Evolutionary conservation across 2,113 vertebrate genomes (phyloP).

Genomic region (Mustela lutreola): DNA sequence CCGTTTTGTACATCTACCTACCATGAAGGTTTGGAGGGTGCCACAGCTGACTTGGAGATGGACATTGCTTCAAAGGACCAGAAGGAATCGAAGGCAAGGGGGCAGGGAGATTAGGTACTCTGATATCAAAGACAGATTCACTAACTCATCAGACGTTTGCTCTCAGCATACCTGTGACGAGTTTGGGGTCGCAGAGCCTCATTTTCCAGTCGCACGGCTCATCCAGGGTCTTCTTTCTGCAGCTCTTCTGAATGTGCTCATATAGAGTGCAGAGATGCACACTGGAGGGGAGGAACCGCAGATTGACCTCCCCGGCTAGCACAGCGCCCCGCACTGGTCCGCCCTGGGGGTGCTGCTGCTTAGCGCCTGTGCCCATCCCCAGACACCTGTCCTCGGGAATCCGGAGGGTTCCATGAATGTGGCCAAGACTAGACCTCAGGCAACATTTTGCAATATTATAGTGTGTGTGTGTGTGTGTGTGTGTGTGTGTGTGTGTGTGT

Average conservation of each 20-base stretch:
- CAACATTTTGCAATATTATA: background rate
- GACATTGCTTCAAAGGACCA: background rate
- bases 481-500: background rate
- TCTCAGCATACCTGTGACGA: rapidly evolving
- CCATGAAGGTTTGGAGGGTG: background rate
- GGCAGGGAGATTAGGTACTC: background rate
- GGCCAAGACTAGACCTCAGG: background rate
- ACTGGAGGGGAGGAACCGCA: background rate
- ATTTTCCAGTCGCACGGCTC: rapidly evolving
- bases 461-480: too few species aligned
- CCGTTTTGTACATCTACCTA: background rate
- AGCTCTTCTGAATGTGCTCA: rapidly evolving
- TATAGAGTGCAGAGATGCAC: background rate
- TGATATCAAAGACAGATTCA: background rate
- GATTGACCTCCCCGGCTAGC: background rate
- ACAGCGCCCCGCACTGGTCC: background rate
- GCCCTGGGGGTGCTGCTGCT: background rate
- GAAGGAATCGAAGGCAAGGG: background rate
- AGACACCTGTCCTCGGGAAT: background rate
- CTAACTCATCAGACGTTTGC: background rate
- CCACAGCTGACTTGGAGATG: background rate
- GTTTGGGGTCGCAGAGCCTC: background rate
- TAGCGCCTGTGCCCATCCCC: too few species aligned
- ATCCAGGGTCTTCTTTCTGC: background rate
- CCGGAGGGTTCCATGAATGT: background rate